Evolutionary conservation across 1,140 invertebrate genomes (phyloP), one percentile per base, ranked within the genome.

Genomic region (Helicoverpa zea): DNA sequence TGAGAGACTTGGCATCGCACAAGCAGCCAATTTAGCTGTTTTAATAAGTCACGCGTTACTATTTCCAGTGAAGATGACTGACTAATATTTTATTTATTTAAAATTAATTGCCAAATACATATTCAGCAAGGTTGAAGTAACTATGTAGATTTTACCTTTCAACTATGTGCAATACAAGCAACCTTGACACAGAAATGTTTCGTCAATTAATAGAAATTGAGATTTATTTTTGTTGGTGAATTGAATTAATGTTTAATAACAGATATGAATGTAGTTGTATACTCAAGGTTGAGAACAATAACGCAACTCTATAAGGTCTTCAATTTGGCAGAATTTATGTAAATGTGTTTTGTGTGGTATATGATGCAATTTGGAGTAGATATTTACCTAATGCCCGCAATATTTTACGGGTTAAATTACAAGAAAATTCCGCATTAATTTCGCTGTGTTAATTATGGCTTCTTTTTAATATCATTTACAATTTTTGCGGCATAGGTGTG

Each of bases 151-250:
- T 89, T 89, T 90, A 87, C 87, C 90, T 92, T 90, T 92, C 88
- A 88, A 91, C 86, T 89, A 76, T 88, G 86, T 87, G 88, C 89
- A 91, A 92, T 87, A 88, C 84, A 68, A 78, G 14, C 13, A 79
- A 86, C 91, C 89, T 92, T 92, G 88, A 90, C 86, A 89, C 86
- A 84, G 87, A 91, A 89, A 89, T 86, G 86, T 90, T 90, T 89
- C 88, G 88, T 86, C 86, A 88, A 91, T 91, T 87, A 84, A 86
- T 85, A 83, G 74, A 84, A 81, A 84, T 84, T 84, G 76, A 83
- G 79, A 84, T 75, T 76, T 86, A 77, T 81, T 83, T 80, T 83
- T 58, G 59, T 76, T 29, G 54, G 66, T 78, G 54, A 68, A 49
- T 80, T 80, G 59, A 82, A 79, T 82, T 68, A 59, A 77, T 59